Conservation (phyloP, 2,113 vertebrate species). For the Cololabis saira region DNA sequence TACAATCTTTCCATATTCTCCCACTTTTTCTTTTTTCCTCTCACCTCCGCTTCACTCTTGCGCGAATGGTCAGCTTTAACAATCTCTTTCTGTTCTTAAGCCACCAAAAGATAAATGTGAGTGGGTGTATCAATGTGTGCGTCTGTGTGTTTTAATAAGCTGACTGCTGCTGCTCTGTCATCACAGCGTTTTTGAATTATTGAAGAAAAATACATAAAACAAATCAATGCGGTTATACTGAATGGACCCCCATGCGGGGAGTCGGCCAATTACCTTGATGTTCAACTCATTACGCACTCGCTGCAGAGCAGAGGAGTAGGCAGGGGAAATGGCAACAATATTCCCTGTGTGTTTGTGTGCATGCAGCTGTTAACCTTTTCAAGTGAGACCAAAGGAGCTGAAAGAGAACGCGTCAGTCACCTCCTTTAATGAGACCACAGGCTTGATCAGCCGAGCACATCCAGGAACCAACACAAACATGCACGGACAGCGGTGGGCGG, state of each 20-base stretch:
- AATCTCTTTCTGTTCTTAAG: slow-evolving; percentile 54
- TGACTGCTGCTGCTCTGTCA: slow-evolving; percentile 34
- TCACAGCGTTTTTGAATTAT: slow-evolving; percentile 52
- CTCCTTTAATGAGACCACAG: slow-evolving; percentile 67
- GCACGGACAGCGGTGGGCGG: slow-evolving; percentile 9
- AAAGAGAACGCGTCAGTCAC: slow-evolving; percentile 31
- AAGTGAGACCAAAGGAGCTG: slow-evolving; percentile 44
- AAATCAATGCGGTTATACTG: slow-evolving; percentile 66
- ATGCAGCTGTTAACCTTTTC: slow-evolving; percentile 35
- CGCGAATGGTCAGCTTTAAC: slow-evolving; percentile 73
- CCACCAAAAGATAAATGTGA: slow-evolving; percentile 11
- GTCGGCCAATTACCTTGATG: slow-evolving; percentile 59
- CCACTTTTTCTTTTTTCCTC: slow-evolving; percentile 5
- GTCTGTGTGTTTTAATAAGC: slow-evolving; percentile 50
- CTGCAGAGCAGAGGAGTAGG: slow-evolving; percentile 26
- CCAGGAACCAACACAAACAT: not conserved
- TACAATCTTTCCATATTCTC: not conserved
- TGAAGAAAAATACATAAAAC: slow-evolving; percentile 63
- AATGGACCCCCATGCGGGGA: slow-evolving; percentile 36
- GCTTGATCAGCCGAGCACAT: slow-evolving; percentile 30
- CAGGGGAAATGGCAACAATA: slow-evolving; percentile 27
- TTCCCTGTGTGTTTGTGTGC: slow-evolving; percentile 26
- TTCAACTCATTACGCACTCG: slow-evolving; percentile 60
- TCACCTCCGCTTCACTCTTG: slow-evolving; percentile 23
- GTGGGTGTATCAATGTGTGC: slow-evolving; percentile 18